Base-by-base conservation (phyloP, 2,113 vertebrate species). In the Elephas maximus region DNA sequence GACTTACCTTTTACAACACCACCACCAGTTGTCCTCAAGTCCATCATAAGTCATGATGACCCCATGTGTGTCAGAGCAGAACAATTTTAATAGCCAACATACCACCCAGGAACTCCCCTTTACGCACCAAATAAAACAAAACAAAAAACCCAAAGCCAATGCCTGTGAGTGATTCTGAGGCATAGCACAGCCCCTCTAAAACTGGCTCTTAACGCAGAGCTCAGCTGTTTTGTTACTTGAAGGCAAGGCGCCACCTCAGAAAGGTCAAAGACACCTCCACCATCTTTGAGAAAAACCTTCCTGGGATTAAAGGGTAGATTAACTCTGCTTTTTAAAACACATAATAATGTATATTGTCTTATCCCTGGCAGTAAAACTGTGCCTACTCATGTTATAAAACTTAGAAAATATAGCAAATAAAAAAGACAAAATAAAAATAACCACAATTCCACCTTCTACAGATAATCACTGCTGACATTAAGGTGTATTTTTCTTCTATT, bases 291-390 rank as follows among this genome's bases (percentile, higher is more conserved):
- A 20, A 92, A 86, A 83, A 18, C 2, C n/a, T 57, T 82, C 33
- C 62, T 67, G 33, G 2, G 9, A 45, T 51, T 30, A 74, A 48
- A 88, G 48, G 15, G 71, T 65, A 57, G 44, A 73, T 73, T 37
- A 67, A 33, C 17, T 76, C 48, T 78, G 69, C 9, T 77, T 96
- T 92, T 97, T 60, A 73, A 96, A 92, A 51, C 18, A 18, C 33
- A 2, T 44, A 73, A n/a, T 53, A n/a, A 80, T 53, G 5, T 73
- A 37, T 87, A 30, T 41, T 63, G 8, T n/a, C 85, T 90, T 37
- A 63, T 74, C 76, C 28, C 10, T 73, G 62, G 44, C 20, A 84
- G 73, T 71, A 76, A 93, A 79, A 80, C 86, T 41, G 11, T 74
- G 51, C 14, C 41, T 89, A 9, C 63, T 80, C 48, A 51, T 83